These are phyloP conservation scores for Sipunculus nudus DNA, from an alignment of 2,888 invertebrate genomes.

Conservation along the genomic window DNA sequence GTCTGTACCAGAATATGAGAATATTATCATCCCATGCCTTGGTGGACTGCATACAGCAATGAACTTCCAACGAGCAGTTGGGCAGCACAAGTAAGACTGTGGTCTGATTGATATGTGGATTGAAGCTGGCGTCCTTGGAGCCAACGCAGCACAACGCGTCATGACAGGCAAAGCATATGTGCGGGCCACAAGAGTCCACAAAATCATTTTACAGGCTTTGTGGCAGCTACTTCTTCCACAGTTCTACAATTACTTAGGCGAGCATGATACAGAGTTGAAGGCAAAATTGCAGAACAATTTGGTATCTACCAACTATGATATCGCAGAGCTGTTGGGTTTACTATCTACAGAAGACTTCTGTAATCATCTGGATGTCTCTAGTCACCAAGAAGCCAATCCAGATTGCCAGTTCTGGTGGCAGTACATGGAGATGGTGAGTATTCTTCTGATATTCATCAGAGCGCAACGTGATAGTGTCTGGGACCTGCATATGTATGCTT, in stretches of 20 bases:
- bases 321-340: too few relatives aligned
- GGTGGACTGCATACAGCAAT: constrained; percentile 20
- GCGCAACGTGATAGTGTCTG: constrained; percentile 9
- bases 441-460: constrained; percentile 11
- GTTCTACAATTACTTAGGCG: neutral
- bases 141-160: constrained; percentile 14
- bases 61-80: constrained; percentile 22
- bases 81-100: constrained; percentile 17
- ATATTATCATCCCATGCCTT: constrained; percentile 9
- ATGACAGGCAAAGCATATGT: constrained; percentile 19
- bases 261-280: neutral
- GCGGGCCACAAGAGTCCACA: constrained; percentile 17
- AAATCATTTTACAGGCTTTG: constrained; percentile 12
- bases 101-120: constrained; percentile 24
- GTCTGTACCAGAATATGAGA: neutral
- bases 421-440: constrained; percentile 12
- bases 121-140: constrained; percentile 15
- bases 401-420: constrained; percentile 13
- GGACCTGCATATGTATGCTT: constrained; percentile 13
- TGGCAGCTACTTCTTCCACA: constrained; percentile 18
- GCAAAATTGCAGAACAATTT: neutral
- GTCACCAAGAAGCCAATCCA: neutral
- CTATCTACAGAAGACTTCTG: neutral
- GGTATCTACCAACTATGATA: too few relatives aligned
- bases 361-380: neutral